These are phyloP conservation scores for Oceanodroma tethys DNA, from an alignment of 2,113 vertebrate species.

Conservation along the genomic window DNA sequence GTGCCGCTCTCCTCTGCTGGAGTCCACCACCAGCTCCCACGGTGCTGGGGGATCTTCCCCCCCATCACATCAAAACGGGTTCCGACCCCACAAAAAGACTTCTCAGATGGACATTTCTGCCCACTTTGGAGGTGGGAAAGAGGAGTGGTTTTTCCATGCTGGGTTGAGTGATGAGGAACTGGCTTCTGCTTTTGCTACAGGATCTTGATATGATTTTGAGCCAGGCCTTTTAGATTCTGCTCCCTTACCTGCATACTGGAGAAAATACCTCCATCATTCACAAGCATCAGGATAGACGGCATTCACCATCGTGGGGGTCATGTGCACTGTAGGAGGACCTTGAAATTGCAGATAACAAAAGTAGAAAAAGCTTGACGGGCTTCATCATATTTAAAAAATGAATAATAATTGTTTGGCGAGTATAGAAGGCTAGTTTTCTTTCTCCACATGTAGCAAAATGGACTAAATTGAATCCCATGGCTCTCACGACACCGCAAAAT, in stretches of 20 bases:
- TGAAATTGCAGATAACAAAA: neutral
- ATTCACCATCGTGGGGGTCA: accelerated
- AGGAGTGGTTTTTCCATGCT: neutral
- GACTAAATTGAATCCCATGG: neutral
- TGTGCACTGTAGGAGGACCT: neutral
- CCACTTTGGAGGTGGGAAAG: neutral
- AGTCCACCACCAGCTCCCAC: neutral
- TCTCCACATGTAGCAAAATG: neutral
- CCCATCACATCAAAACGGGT: accelerated
- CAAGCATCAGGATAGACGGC: neutral
- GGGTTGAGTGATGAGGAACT: neutral
- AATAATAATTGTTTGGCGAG: neutral
- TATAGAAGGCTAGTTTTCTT: accelerated
- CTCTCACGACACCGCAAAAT: accelerated
- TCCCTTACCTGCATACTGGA: neutral
- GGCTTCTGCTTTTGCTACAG: neutral
- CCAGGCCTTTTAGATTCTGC: neutral
- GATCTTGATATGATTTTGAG: neutral
- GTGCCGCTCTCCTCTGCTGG: too few species aligned
- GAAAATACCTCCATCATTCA: accelerated
- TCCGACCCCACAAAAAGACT: accelerated
- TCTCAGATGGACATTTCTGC: neutral
- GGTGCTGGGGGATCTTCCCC: too few species aligned
- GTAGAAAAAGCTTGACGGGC: neutral
- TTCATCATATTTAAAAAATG: accelerated